Base-by-base conservation (phyloP, 2,888 invertebrate species). In the Tipula lateralis region DNA sequence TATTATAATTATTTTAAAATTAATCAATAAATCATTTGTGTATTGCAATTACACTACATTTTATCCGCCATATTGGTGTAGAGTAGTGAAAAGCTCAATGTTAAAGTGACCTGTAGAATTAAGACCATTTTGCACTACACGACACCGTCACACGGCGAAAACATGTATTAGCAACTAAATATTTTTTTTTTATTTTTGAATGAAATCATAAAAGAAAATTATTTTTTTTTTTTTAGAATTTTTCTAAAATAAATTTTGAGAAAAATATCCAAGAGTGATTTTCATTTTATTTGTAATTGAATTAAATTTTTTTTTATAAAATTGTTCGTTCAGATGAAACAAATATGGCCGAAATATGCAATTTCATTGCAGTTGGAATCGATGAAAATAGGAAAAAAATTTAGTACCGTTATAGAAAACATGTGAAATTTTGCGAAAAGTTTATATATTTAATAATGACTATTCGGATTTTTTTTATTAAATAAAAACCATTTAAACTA, bases 301-400 rank as follows among this genome's bases (percentile, higher is more conserved):
- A 24, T 66, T 66, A 19, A 66, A 66, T 66, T 66, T 66, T 66
- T 12, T 24, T 66, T 24, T 24, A 24, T 24, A 24, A 9, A 12
- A 9, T 36, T 1, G 44, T 24, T 66, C 66, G 7, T 24, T 24
- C 66, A 66, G 66, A 44, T 30, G 29, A 82, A 82, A 30, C 32
- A 84, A 85, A 83, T 83, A 84, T 85, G 85, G 85, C 84, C 66
- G 83, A 85, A 84, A 85, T 84, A 36, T 85, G 85, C 85, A 85
- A 84, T 84, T 85, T 85, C 85, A 85, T 85, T 82, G 82, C 82
- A 82, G 29, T 82, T 30, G 9, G 82, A 30, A 12, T n/a, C 0
- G n/a, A 30, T 1, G 66, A 66, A 66, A 66, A 66, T 24, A 9
- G 24, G 13, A 66, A 66, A n/a, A n/a, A n/a, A 66, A 4, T 24